Evolutionary conservation across 2,797 vertebrate genomes (phyloP).

Genomic region (Rhinogobio ventralis): DNA sequence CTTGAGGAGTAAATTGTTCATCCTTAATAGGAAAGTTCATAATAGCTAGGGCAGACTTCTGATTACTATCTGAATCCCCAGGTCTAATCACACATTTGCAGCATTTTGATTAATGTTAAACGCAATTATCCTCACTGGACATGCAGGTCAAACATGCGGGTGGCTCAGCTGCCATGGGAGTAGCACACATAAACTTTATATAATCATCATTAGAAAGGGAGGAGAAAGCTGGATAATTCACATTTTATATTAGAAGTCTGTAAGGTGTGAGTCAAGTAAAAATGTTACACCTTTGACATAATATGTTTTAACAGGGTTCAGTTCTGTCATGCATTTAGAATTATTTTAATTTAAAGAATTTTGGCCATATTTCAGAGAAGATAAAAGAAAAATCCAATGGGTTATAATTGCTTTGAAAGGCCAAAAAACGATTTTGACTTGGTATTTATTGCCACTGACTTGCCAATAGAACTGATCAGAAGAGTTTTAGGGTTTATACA

Average conservation of each 20-base stretch:
- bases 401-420: not conserved
- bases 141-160: not conserved
- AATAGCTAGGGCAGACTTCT: conserved; percentile 22
- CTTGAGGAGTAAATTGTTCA: conserved; percentile 2
- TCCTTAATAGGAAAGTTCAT: conserved; percentile 5
- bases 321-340: not conserved
- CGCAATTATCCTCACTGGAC: conserved; percentile 17
- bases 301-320: not conserved
- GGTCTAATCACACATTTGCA: conserved; percentile 17
- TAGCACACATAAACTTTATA: not conserved
- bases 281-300: not conserved
- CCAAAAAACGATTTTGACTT: not conserved
- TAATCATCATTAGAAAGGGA: conserved; percentile 5
- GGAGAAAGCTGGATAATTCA: not conserved
- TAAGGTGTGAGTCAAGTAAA: not conserved
- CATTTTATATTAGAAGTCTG: not conserved
- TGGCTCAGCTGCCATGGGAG: not conserved
- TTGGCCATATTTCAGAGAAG: not conserved
- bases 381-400: not conserved
- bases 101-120: conserved; percentile 43
- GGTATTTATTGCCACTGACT: not conserved
- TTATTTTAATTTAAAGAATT: too few relatives aligned
- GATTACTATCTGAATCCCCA: conserved; percentile 41
- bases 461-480: not conserved
- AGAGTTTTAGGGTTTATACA: not conserved